Evolutionary conservation across 2,113 vertebrate species (phyloP), one percentile per base, ranked within the genome.

Genomic region (Shinisaurus crocodilurus): DNA sequence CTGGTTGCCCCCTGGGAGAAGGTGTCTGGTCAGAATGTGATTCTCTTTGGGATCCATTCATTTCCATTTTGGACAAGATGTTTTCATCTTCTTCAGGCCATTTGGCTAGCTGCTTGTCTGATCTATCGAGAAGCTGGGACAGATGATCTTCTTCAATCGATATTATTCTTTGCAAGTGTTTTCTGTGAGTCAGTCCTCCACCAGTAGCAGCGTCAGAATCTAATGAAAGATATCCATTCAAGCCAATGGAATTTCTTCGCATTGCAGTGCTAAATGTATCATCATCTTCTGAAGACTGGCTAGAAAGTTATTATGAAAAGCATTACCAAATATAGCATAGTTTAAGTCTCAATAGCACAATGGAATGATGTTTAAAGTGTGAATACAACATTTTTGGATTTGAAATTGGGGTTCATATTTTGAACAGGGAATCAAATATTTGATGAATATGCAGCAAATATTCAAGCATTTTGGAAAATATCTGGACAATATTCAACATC

Each of bases 111-210:
- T 98, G 94, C 18, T 90, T 96, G 89, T 97, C 97, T 27, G 96
- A 91, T 8, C 91, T 96, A 0, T 98, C 97, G 89, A 99, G 97
- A 76, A 99, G 96, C 74, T 99, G 98, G 15, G 98, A 98, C 18
- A 99, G 95, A 90, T 97, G 98, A 92, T 99, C 99, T 94, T 99
- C 98, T 92, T 99, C 99, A 48, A 99, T 98, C 90, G 99, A 99
- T 95, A 99, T 99, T 95, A 99, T 98, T 83, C 99, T 97, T 63
- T 97, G 97, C n/a, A 99, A 95, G 1, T 89, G 97, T n/a, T 88
- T 95, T 83, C 12, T 93, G 91, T 76, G 86, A 69, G 85, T 69
- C 16, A 50, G 88, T n/a, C 37, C 69, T 34, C 80, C 25, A 40
- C 54, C 90, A 45, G 94, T 1, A 89, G 93, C 91, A 25, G 85